Evolutionary conservation across 2,113 vertebrate genomes (phyloP).

Genomic region (Copsychus sechellarum): DNA sequence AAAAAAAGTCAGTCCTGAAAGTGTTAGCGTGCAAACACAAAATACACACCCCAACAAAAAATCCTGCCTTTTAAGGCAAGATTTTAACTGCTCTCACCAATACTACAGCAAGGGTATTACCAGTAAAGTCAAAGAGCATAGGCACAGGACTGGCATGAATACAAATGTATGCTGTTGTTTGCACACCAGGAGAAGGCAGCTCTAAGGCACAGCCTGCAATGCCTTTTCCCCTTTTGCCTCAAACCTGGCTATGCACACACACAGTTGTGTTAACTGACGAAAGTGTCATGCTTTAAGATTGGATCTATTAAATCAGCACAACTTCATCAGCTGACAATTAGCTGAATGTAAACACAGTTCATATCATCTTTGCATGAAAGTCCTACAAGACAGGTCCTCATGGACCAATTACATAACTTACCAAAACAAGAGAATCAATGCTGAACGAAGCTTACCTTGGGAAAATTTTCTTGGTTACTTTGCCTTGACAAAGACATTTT

Average conservation of each 20-base stretch:
- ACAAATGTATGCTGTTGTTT: neutral
- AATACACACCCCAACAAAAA: neutral
- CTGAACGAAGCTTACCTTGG: constrained; percentile 29
- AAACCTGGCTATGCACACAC: neutral
- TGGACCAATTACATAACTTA: neutral
- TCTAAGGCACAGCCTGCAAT: neutral
- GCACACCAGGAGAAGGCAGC: neutral
- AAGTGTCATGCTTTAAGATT: neutral
- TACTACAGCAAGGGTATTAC: neutral
- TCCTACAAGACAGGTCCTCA: neutral
- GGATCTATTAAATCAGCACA: neutral
- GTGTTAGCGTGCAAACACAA: neutral
- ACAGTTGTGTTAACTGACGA: neutral
- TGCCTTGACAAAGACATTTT: constrained; percentile 38
- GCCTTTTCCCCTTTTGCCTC: neutral
- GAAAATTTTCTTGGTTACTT: neutral
- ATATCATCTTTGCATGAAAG: neutral
- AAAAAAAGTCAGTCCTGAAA: neutral
- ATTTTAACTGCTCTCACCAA: neutral
- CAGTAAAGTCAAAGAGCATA: neutral
- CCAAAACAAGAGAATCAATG: constrained; percentile 14
- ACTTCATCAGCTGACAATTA: neutral
- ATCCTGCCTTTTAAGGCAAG: neutral
- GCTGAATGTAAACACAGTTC: neutral
- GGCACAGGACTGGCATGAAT: neutral